Percentiles rank a stretch among this genome's conserved stretches.
phyloP scores from a whole-genome alignment of 2,888 invertebrate genomes.

The Drosophila anceps region DNA sequence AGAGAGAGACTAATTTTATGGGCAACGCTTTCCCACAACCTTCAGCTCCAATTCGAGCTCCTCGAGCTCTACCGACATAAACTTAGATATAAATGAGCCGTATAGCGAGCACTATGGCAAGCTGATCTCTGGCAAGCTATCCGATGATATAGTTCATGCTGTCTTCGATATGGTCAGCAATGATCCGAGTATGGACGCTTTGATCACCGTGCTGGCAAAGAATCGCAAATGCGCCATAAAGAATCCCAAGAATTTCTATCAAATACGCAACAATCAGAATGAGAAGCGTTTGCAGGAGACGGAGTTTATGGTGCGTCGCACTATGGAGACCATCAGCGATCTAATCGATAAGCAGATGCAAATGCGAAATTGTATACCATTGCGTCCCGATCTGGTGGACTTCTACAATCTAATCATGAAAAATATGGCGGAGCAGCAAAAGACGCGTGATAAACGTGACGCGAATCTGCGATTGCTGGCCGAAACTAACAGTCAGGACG shows the following conservation, averaged over 20 bases:
- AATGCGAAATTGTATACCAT: slow-evolving; percentile 76
- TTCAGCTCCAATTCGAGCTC: neutral
- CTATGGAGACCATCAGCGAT: slow-evolving; percentile 78
- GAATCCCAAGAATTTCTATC: slow-evolving; percentile 53
- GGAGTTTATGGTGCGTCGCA: slow-evolving; percentile 77
- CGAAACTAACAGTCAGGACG: slow-evolving; percentile 52
- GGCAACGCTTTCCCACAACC: too few species aligned
- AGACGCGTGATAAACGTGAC: slow-evolving; percentile 73
- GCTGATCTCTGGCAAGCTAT: slow-evolving; percentile 75
- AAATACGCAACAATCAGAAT: slow-evolving; percentile 59
- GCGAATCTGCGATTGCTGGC: slow-evolving; percentile 23
- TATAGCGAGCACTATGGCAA: slow-evolving; percentile 50
- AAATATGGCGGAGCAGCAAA: slow-evolving; percentile 65
- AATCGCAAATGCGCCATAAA: slow-evolving; percentile 61
- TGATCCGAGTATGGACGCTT: slow-evolving; percentile 69
- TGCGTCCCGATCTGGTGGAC: slow-evolving; percentile 76
- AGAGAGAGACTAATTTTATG: neutral
- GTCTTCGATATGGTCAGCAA: slow-evolving; percentile 73
- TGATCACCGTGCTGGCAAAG: slow-evolving; percentile 72
- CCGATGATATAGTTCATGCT: slow-evolving; percentile 75
- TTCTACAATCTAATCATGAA: slow-evolving; percentile 82
- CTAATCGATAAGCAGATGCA: slow-evolving; percentile 83
- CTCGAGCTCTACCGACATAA: neutral
- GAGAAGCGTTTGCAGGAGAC: slow-evolving; percentile 65
- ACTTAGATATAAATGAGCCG: neutral